Evolutionary conservation across 2,113 vertebrate genomes (phyloP).

Genomic region (Nyctibius bracteatus): DNA sequence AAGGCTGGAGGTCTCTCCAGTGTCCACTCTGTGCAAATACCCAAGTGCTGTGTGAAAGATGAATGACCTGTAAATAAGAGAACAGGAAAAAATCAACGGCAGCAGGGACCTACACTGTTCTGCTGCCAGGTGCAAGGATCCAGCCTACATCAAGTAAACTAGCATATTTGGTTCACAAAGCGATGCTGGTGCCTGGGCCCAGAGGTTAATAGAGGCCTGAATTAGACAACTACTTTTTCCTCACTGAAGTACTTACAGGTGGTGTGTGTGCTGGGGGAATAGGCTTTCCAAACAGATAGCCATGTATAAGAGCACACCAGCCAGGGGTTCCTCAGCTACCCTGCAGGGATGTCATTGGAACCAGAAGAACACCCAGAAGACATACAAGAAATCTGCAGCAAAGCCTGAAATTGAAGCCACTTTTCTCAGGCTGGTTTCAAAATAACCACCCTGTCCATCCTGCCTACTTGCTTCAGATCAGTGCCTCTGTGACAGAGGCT

Average conservation of each 20-base stretch:
- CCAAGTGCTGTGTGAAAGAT: background rate
- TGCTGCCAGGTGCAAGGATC: background rate
- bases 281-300: background rate
- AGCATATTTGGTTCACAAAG: background rate
- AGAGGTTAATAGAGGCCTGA: background rate
- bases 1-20: background rate
- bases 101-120: background rate
- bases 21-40: background rate
- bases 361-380: background rate
- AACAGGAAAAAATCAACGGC: background rate
- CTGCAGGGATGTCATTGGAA: background rate
- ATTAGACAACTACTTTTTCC: background rate
- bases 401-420: background rate
- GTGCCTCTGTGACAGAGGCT: background rate
- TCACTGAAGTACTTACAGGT: background rate
- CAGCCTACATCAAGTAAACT: background rate
- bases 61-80: background rate
- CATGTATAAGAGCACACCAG: fast-evolving
- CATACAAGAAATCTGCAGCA: background rate
- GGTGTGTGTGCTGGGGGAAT: background rate
- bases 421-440: background rate
- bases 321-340: background rate
- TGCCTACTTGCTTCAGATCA: fast-evolving
- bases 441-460: background rate
- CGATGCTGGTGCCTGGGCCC: background rate